Evolutionary conservation across 2,888 invertebrate genomes (phyloP), one percentile per base, ranked within the genome.

Genomic region (Acleris laterana): DNA sequence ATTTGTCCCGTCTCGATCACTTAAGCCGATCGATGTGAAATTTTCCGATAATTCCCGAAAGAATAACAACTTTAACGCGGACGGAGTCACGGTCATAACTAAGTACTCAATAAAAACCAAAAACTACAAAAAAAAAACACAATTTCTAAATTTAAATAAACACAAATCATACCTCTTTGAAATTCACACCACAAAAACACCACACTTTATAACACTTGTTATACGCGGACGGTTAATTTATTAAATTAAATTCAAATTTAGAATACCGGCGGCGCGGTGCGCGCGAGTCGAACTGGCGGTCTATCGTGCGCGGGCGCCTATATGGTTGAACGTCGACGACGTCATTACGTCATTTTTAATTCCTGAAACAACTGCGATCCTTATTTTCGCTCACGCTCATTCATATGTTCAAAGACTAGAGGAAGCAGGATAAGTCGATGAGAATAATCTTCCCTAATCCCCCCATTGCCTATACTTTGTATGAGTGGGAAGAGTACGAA

Each of bases 201-300:
- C 5, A 16, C 49, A 49, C 49, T 49, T 49, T 49, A 17, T 25
- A 17, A 25, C 22, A 28, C 6, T 32, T 25, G 22, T 57, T 57
- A 57, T 57, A 46, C 25, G 17, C 57, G 46, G 25, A 44, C 57
- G 11, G 25, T 5, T 46, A 57, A 28, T 42, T 55, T 42, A 32
- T 38, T 38, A 38, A 38, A n/a, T 52, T 44, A 44, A 44, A 46
- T 22, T 42, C 20, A 16, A 46, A 46, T 46, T 25, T 22, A 25
- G 44, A 51, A 51, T 51, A 57, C 57, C 46, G 57, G 46, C 57
- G 44, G 16, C 17, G 57, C 16, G 46, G 7, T 57, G 57, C 57
- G 57, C 57, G 46, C 7, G 57, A 57, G 57, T 57, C 17, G 25
- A 25, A 46, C 57, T 57, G 57, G 44, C 57, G 25, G 6, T 17